A percentile compares a stretch with the other conserved stretches of the same genome.
These are phyloP conservation scores for Zingel zingel DNA, from an alignment of 2,113 vertebrate species.

Conservation along the genomic window DNA sequence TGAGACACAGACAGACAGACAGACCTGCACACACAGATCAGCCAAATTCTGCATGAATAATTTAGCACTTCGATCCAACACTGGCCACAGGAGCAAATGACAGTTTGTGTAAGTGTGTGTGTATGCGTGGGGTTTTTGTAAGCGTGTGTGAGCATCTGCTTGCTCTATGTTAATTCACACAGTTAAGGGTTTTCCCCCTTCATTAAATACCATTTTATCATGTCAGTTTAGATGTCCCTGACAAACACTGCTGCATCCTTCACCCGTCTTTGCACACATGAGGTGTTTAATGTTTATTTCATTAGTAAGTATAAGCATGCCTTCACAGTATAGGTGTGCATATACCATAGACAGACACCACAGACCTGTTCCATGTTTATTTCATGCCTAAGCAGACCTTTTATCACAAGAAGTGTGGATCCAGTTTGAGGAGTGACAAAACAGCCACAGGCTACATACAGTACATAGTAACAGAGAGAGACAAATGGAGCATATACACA, in stretches of 20 bases:
- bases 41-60: constrained; percentile 73
- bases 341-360: constrained; percentile 7
- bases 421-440: constrained; percentile 51
- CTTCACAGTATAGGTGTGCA: constrained; percentile 17
- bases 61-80: constrained; percentile 70
- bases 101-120: constrained; percentile 24
- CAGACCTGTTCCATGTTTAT: constrained; percentile 61
- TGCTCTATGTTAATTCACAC: constrained; percentile 24
- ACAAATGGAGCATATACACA: constrained; percentile 20
- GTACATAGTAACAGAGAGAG: not conserved
- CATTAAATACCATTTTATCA: constrained; percentile 39
- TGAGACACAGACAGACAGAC: constrained; percentile 16
- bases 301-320: constrained; percentile 10
- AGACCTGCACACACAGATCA: constrained; percentile 39
- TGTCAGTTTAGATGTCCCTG: constrained; percentile 32
- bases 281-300: constrained; percentile 54
- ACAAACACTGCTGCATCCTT: constrained; percentile 11
- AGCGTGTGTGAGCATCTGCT: not conserved
- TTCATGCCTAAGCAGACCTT: constrained; percentile 55
- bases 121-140: not conserved
- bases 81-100: constrained; percentile 59
- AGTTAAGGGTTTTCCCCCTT: constrained; percentile 19
- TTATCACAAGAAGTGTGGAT: constrained; percentile 46
- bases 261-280: constrained; percentile 10
- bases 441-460: constrained; percentile 19